Conservation (phyloP, 1,140 invertebrate species). For the Trachymyrmex septentrionalis region DNA sequence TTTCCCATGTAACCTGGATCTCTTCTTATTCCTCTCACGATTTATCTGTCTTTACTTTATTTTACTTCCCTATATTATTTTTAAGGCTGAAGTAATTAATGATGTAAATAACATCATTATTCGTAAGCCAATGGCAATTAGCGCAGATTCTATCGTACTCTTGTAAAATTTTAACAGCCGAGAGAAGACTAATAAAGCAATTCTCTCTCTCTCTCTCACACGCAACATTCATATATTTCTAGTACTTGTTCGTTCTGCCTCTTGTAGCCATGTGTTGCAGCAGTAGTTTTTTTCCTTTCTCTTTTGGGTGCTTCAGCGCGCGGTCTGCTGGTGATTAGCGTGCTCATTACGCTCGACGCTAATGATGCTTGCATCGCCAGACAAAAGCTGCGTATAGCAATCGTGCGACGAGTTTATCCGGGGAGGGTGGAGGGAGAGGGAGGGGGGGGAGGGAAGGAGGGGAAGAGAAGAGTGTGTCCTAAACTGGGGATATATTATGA, state of each 20-base stretch:
- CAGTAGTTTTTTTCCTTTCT: slow-evolving; percentile 67
- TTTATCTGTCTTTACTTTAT: not conserved
- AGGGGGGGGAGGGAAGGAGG: no score
- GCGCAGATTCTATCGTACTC: slow-evolving; percentile 8
- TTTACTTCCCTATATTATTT: not conserved
- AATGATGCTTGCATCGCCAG: slow-evolving; percentile 83
- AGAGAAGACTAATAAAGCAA: slow-evolving; percentile 64
- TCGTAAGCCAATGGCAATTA: slow-evolving; percentile 18
- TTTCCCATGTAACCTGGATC: not conserved
- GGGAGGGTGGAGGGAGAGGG: no score
- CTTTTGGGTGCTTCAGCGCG: slow-evolving; percentile 62
- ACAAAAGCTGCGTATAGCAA: slow-evolving; percentile 80
- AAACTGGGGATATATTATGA: slow-evolving; percentile 18
- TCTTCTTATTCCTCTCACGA: not conserved
- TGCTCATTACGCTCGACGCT: slow-evolving; percentile 84
- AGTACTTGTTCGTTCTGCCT: slow-evolving; percentile 71
- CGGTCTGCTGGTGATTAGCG: slow-evolving; percentile 84
- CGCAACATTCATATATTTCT: slow-evolving; percentile 46
- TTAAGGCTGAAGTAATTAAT: slow-evolving; percentile 17
- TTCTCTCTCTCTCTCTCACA: slow-evolving; percentile 25
- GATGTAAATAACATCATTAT: slow-evolving; percentile 20
- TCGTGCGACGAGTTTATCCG: slow-evolving; percentile 57
- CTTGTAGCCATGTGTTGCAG: slow-evolving; percentile 67
- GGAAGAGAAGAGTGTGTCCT: not conserved
- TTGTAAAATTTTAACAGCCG: slow-evolving; percentile 51